phyloP scores from a whole-genome alignment of 2,113 vertebrate species.

The Sprattus sprattus region DNA sequence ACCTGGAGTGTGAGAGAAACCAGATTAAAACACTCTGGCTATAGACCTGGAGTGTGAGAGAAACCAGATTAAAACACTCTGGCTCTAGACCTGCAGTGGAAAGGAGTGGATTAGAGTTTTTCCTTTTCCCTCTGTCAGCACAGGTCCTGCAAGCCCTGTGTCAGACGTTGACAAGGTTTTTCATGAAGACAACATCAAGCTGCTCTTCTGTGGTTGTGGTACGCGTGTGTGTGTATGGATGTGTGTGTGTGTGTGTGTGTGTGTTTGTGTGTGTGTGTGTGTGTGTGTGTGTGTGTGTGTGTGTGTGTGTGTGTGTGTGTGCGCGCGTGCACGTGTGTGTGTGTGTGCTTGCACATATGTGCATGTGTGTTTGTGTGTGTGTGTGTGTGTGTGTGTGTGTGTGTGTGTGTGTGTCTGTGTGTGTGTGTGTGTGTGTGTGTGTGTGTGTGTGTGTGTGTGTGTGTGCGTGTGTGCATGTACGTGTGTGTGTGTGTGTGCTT shows the following conservation, averaged over 20 bases:
- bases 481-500: background rate
- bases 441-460: background rate
- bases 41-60: no score
- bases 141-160: background rate
- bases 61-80: conserved; percentile 8
- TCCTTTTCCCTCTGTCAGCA: background rate
- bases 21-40: background rate
- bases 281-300: no score
- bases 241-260: no score
- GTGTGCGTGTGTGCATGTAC: background rate
- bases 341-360: no score
- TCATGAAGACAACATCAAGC: no score
- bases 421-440: background rate
- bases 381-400: background rate
- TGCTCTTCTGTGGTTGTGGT: no score
- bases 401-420: background rate
- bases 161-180: background rate
- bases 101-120: background rate
- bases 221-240: no score
- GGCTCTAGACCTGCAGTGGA: background rate
- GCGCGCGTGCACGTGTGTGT: no score
- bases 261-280: no score
- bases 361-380: no score
- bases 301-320: no score
- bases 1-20: no score